Percentiles rank a stretch among this genome's conserved stretches.
Evolutionary conservation across 2,797 vertebrate species (phyloP).

Genomic region (Semotilus atromaculatus): DNA sequence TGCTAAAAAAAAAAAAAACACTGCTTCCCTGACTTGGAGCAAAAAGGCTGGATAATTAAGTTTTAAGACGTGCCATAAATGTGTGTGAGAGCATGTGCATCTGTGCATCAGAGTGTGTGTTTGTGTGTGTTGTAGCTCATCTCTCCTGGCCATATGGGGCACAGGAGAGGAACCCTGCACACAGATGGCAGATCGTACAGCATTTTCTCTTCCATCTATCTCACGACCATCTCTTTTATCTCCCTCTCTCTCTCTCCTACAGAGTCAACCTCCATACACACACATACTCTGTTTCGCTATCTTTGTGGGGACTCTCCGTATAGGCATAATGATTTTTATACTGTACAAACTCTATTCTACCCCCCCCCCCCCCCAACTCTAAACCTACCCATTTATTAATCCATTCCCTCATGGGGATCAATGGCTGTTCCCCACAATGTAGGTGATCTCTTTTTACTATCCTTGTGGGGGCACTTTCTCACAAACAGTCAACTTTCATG

Average conservation of each 20-base stretch:
- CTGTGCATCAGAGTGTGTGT: conserved; percentile 45
- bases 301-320: too few relatives aligned
- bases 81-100: conserved; percentile 47
- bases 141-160: conserved; percentile 63
- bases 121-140: conserved; percentile 47
- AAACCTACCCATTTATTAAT: too few relatives aligned
- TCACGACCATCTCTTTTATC: conserved; percentile 49
- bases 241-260: not conserved
- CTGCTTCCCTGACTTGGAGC: conserved; percentile 45
- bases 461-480: not conserved
- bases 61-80: conserved; percentile 53
- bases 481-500: not conserved
- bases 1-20: conserved; percentile 40
- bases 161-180: conserved; percentile 61
- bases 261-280: not conserved
- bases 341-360: too few relatives aligned
- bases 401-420: too few relatives aligned
- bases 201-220: conserved; percentile 64
- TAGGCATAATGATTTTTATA: too few relatives aligned
- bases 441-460: too few relatives aligned
- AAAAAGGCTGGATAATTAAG: conserved; percentile 55
- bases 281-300: not conserved
- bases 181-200: conserved; percentile 65
- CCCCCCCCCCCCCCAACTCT: too few relatives aligned
- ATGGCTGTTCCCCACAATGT: too few relatives aligned